These are phyloP conservation scores for Hedya salicella DNA, from an alignment of 2,888 invertebrate genomes.

Conservation along the genomic window DNA sequence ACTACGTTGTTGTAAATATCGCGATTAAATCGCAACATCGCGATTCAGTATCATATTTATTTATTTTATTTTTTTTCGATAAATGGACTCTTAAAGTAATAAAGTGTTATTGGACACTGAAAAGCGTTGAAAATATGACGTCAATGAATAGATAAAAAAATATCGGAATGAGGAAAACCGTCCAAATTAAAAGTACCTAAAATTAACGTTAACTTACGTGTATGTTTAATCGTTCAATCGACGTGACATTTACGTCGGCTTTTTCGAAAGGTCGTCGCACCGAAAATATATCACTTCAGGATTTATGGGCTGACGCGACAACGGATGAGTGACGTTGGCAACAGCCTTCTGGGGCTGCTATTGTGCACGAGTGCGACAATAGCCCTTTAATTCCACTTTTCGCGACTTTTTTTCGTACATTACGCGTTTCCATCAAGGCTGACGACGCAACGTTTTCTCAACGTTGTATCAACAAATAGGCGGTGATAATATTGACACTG, in stretches of 20 bases:
- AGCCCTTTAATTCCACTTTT: conserved; percentile 11
- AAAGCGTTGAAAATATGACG: neutral
- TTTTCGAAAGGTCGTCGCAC: conserved; percentile 57
- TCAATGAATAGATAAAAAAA: neutral
- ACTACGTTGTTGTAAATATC: too few relatives aligned
- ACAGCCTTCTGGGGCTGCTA: conserved; percentile 50
- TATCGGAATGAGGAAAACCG: conserved; percentile 5
- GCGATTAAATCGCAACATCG: too few relatives aligned
- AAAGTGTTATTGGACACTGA: neutral
- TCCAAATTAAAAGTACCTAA: conserved; percentile 29
- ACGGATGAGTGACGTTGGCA: conserved; percentile 56
- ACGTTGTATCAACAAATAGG: neutral
- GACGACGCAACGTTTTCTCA: neutral
- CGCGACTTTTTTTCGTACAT: neutral
- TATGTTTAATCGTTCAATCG: conserved; percentile 45
- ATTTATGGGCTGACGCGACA: conserved; percentile 54
- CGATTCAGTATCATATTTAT: too few relatives aligned
- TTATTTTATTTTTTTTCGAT: too few relatives aligned
- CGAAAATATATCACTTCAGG: conserved; percentile 61
- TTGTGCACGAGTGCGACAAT: conserved; percentile 14
- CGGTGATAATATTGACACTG: neutral
- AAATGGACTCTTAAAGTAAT: too few relatives aligned
- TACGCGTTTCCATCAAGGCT: neutral
- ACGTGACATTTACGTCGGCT: conserved; percentile 55
- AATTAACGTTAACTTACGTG: conserved; percentile 31